Percentiles rank a stretch among this genome's conserved stretches.
Conservation (phyloP, 2,888 invertebrate genomes). For the Apamea sordens region DNA sequence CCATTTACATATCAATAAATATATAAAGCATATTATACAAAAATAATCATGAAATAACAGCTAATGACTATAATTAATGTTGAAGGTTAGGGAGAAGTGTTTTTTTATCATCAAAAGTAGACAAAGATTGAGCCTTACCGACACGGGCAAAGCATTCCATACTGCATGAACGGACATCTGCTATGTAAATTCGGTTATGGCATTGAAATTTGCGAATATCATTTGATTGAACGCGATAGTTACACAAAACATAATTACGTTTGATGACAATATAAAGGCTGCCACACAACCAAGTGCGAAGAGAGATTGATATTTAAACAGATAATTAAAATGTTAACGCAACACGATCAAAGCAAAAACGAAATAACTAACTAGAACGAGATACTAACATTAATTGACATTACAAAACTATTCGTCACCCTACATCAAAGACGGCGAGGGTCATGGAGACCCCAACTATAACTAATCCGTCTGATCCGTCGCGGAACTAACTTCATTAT, state of each 20-base stretch:
- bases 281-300: too few species aligned
- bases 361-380: conserved; percentile 19
- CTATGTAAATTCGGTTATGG: background rate
- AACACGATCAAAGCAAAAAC: conserved; percentile 39
- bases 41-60: background rate
- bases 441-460: conserved; percentile 51
- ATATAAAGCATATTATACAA: background rate
- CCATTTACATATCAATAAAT: background rate
- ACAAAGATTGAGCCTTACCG: background rate
- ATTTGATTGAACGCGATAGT: background rate
- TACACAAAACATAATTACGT: background rate
- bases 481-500: conserved; percentile 60
- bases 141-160: background rate
- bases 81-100: background rate
- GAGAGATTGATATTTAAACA: background rate
- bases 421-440: conserved; percentile 51
- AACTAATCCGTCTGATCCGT: conserved; percentile 53
- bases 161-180: background rate
- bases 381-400: conserved; percentile 41
- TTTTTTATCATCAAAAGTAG: background rate
- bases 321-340: background rate
- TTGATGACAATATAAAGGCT: background rate
- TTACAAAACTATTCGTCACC: conserved; percentile 44
- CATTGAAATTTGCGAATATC: background rate
- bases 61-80: too few species aligned